phyloP scores from a whole-genome alignment of 1,140 invertebrate genomes.

The Aphelenchoides fujianensis region DNA sequence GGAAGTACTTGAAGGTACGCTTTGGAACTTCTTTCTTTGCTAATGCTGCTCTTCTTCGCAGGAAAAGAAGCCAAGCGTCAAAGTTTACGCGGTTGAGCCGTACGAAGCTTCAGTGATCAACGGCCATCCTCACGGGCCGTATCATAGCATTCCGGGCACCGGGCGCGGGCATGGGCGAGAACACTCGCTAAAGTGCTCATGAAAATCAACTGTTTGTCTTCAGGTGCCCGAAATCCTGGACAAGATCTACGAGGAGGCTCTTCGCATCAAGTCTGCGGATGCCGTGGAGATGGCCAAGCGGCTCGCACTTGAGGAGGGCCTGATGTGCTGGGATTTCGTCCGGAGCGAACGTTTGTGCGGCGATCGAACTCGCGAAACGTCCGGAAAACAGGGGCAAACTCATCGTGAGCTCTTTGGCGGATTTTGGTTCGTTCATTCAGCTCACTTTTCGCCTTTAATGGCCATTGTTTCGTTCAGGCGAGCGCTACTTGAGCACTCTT shows the following conservation, averaged over 20 bases:
- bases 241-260: conserved; percentile 43
- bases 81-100: conserved; percentile 25
- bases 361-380: conserved; percentile 47
- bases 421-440: conserved; percentile 32
- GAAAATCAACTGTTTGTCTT: conserved; percentile 31
- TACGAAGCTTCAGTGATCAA: conserved; percentile 30
- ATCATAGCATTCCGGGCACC: conserved; percentile 53
- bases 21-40: too few relatives aligned
- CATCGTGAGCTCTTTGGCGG: conserved; percentile 48
- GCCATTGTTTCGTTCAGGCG: conserved; percentile 20
- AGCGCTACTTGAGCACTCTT: too few relatives aligned
- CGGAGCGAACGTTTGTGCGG: conserved; percentile 52
- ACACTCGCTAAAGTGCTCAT: neutral
- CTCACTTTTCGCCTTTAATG: neutral
- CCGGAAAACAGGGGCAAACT: conserved; percentile 55
- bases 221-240: conserved; percentile 49
- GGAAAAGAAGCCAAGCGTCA: conserved; percentile 21
- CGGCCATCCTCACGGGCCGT: conserved; percentile 24
- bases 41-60: too few relatives aligned
- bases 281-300: conserved; percentile 54
- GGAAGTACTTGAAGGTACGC: conserved; percentile 32
- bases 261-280: conserved; percentile 52
- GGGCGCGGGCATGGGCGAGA: conserved; percentile 44
- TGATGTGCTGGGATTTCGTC: conserved; percentile 45
- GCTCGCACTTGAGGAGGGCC: conserved; percentile 47